Evolutionary conservation across 1,140 invertebrate genomes (phyloP), one percentile per base, ranked within the genome.

Genomic region (Bombus pyrosoma): DNA sequence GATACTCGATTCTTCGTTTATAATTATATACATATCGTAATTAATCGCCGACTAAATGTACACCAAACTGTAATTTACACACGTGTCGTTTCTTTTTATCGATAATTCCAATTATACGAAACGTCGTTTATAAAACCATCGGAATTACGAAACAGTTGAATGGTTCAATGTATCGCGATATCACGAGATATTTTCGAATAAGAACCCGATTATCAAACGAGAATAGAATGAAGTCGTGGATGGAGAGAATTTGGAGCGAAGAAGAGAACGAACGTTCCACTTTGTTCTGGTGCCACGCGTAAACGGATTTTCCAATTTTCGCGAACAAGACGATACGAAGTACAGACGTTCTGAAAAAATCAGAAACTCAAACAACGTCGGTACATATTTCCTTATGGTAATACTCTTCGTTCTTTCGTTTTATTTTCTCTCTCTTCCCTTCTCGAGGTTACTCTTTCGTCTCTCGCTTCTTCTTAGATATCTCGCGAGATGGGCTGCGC

Each of bases 321-420:
- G 34, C 25, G 22, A 43, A 37, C 12, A 18, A 39, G 66, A 3
- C 75, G 66, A 80, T 72, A 79, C 39, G 32, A 37, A 25, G 22
- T 57, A 8, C 25, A 34, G 22, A 10, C 34, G 15, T 28, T 13
- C 10, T 9, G 37, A 22, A 76, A 34, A 62, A 85, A 79, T 85
- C 47, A 64, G 41, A 53, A 85, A 53, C 68, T 72, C 68, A 80
- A 85, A 85, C 75, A 80, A 80, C 34, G 39, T 71, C 39, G 75
- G 53, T 72, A 79, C 76, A 79, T 72, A 85, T 80, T 85, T 85
- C 39, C 25, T 72, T 80, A 85, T 85, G 76, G 76, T 85, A 85
- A 85, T 79, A n/a, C 28, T 72, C 39, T 2, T 9, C 59, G 32
- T 22, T 15, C 43, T 41, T 47, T 18, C 34, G 15, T 3, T 43